These are phyloP conservation scores for Amphilophus citrinellus DNA, from an alignment of 2,113 vertebrate genomes.

Conservation along the genomic window DNA sequence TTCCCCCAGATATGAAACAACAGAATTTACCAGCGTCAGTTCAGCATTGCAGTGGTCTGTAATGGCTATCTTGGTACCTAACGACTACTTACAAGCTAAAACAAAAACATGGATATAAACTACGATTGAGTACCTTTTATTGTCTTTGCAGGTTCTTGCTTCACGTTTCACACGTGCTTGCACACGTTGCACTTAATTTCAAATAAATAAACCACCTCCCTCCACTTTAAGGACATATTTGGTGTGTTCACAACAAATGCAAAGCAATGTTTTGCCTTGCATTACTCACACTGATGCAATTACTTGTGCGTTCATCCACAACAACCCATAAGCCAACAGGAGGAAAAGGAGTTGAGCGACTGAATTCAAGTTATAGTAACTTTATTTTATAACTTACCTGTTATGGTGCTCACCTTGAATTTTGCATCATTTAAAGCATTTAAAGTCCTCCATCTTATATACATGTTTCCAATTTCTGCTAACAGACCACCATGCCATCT, in stretches of 20 bases:
- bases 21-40: too few relatives aligned
- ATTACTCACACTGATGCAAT: too few relatives aligned
- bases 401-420: background rate
- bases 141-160: background rate
- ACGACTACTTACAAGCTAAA: too few relatives aligned
- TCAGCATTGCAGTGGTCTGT: background rate
- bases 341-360: background rate
- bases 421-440: background rate
- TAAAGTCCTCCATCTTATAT: background rate
- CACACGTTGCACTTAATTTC: background rate
- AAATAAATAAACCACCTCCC: background rate
- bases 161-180: background rate
- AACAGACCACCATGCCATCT: background rate
- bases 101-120: too few relatives aligned
- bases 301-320: too few relatives aligned
- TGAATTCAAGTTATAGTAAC: background rate
- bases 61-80: background rate
- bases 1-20: background rate
- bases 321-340: background rate
- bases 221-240: background rate
- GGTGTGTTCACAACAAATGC: background rate
- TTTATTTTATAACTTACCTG: background rate
- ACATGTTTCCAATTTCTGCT: too few relatives aligned
- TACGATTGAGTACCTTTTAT: background rate
- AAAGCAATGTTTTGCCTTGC: background rate